Evolutionary conservation across 2,113 vertebrate species (phyloP), one percentile per base, ranked within the genome.

Genomic region (Oryzias celebensis): DNA sequence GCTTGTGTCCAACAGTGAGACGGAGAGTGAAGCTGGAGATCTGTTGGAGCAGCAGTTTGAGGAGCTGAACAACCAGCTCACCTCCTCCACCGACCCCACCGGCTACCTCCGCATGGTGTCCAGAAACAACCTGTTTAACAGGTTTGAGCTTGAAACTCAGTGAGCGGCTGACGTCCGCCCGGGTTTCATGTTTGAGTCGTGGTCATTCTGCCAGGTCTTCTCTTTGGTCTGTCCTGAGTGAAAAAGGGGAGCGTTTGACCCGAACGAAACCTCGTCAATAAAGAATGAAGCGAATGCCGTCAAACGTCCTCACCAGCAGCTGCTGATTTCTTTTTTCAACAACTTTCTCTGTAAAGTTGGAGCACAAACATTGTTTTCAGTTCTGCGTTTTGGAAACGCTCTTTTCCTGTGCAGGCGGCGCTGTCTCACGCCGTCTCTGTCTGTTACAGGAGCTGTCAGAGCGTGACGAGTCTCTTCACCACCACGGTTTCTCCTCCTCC

Each of bases 81-180:
- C 89, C 67, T 94, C 94, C 0, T 90, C 93, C 45, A 92, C 93
- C 0, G 96, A 98, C 77, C 95, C 95, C 0, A 95, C 94, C 0
- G 96, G 95, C 64, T 98, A 95, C 84, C 91, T 98, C 20, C 91
- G 95, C 57, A 96, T 96, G 95, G 94, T 94, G 51, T 96, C 93
- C 82, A 92, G 94, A 72, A 96, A 95, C 71, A 96, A 94, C 85
- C 89, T 94, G 62, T 91, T 95, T 26, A 97, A 97, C 92, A 96
- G 96, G 96, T 96, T 36, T 0, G 55, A 26, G 5, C 15, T 41
- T 7, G 0, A 12, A 7, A 18, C 46, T 7, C n/a, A n/a, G 17
- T 47, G 0, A 45, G 4, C 3, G 18, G 4, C 5, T 2, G 14
- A 43, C 14, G 42, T 13, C 42, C 14, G 8, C 8, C 26, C 26